Evolutionary conservation across 2,113 vertebrate species (phyloP).

Genomic region (Spea bombifrons): DNA sequence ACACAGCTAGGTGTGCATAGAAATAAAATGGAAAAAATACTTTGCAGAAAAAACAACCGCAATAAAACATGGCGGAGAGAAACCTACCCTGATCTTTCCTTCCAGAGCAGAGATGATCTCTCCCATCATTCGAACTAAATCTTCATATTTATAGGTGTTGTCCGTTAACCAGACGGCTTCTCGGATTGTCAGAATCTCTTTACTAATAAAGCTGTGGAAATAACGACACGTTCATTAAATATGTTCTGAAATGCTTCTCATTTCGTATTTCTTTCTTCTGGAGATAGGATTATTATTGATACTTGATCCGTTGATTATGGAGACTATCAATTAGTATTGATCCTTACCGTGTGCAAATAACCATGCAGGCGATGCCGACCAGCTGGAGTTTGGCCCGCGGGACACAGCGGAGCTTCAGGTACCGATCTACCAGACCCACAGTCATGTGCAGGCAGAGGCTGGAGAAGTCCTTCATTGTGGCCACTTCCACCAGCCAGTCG

Average conservation of each 20-base stretch:
- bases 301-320: no score
- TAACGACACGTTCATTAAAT: background rate
- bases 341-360: slow-evolving; percentile 90
- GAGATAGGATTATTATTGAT: no score
- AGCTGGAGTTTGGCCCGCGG: slow-evolving; percentile 85
- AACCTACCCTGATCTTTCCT: slow-evolving; percentile 87
- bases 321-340: background rate
- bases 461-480: slow-evolving; percentile 96
- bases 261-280: no score
- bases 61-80: no score
- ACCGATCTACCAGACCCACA: slow-evolving; percentile 89
- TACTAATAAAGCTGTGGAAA: slow-evolving; percentile 78
- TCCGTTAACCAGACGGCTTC: slow-evolving; percentile 98
- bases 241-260: background rate
- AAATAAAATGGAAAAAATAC: no score
- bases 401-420: slow-evolving; percentile 77
- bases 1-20: no score
- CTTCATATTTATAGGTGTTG: slow-evolving; percentile 97
- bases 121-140: slow-evolving; percentile 97
- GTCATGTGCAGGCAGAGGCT: slow-evolving; percentile 91
- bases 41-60: no score
- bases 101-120: slow-evolving; percentile 88
- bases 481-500: slow-evolving; percentile 95
- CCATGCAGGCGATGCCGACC: slow-evolving; percentile 97
- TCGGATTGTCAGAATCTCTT: slow-evolving; percentile 92